Evolutionary conservation across 1,140 invertebrate genomes (phyloP), one percentile per base, ranked within the genome.

Genomic region (Sycophaga agraensis): DNA sequence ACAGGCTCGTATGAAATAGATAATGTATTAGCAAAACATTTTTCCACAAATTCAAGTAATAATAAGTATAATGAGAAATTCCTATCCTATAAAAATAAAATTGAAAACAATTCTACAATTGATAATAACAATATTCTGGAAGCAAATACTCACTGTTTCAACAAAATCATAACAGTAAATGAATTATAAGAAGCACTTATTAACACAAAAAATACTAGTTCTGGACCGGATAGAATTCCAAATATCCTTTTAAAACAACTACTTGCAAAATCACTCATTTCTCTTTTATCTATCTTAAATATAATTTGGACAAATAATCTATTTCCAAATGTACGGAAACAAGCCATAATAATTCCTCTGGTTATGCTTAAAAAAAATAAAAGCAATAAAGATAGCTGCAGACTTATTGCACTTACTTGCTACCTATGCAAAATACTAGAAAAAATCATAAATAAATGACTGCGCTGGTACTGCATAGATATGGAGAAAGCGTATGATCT

Each of bases 311-410:
- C n/a, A n/a, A n/a, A n/a, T n/a, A n/a, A n/a, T n/a, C n/a, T n/a
- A n/a, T n/a, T n/a, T n/a, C n/a, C n/a, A n/a, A n/a, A n/a, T n/a
- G n/a, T n/a, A n/a, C n/a, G n/a, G n/a, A n/a, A n/a, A n/a, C n/a
- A n/a, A n/a, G n/a, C n/a, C n/a, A n/a, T n/a, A n/a, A n/a, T n/a
- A n/a, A n/a, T n/a, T n/a, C n/a, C 69, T 11, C 64, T 79, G 65
- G 63, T 59, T 0, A 79, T 79, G 65, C 68, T 66, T 17, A 62
- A 64, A 14, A 79, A 79, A 65, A 37, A 68, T 16, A 53, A 54
- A 42, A 61, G 19, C 11, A 21, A 43, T n/a, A 67, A 72, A 12
- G 19, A 12, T 11, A 71, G 59, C 40, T 75, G 77, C 57, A 43
- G 73, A 9, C 73, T 71, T 12, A 78, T 79, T 8, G 51, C 49